phyloP scores from a whole-genome alignment of 2,113 vertebrate genomes.

The Acanthisitta chloris region DNA sequence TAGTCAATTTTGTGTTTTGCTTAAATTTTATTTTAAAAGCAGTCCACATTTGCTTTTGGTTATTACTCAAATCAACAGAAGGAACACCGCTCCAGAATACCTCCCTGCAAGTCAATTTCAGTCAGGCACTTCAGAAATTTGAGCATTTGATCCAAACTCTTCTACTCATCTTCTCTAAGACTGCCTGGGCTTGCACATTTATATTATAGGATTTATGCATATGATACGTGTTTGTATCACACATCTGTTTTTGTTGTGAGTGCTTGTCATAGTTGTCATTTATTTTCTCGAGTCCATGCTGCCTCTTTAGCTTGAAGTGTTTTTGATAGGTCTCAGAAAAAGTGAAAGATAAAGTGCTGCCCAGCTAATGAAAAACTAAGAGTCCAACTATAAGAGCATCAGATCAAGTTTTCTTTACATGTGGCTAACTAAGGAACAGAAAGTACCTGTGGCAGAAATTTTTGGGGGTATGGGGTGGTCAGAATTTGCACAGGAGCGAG shows the following conservation, averaged over 20 bases:
- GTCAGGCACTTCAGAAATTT: neutral
- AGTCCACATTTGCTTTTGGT: neutral
- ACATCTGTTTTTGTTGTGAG: neutral
- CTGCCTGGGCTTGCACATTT: neutral
- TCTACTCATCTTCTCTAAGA: neutral
- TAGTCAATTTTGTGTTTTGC: neutral
- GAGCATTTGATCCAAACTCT: neutral
- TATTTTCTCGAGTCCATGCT: neutral
- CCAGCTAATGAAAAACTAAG: neutral
- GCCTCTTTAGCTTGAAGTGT: neutral
- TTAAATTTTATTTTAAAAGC: neutral
- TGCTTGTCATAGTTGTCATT: neutral
- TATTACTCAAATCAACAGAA: neutral
- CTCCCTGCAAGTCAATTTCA: neutral
- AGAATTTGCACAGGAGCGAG: neutral
- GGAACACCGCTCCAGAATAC: neutral
- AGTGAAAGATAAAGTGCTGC: neutral
- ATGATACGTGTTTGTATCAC: neutral
- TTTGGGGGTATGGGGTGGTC: accelerated
- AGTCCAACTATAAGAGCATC: neutral
- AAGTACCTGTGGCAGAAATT: neutral
- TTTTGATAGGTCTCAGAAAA: neutral
- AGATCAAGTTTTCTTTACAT: neutral
- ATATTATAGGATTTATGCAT: neutral
- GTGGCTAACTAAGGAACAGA: neutral